A percentile compares a stretch with the other conserved stretches of the same genome.
Evolutionary conservation across 37 sponge, comb jelly and placozoan species (phyloP).

Genomic region (Ianthella basta): DNA sequence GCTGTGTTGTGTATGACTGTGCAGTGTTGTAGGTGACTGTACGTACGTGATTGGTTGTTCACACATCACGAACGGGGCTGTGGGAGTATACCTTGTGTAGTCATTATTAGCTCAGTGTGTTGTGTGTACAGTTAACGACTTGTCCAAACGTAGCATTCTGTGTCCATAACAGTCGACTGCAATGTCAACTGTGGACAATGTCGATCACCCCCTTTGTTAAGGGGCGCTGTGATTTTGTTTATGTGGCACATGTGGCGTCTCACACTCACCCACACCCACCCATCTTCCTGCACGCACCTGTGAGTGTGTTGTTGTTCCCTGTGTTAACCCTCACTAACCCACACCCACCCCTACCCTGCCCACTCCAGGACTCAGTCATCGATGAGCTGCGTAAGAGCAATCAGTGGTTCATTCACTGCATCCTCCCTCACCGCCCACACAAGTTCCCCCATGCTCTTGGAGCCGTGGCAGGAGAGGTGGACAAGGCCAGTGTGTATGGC

Average conservation of each 20-base stretch:
- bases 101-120: neutral
- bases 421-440: conserved; percentile 84
- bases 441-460: conserved; percentile 68
- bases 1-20: neutral
- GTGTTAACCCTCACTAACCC: too few relatives aligned
- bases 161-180: too few relatives aligned
- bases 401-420: conserved; percentile 94
- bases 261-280: neutral
- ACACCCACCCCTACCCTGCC: neutral
- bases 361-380: conserved; percentile 78
- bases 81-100: neutral
- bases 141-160: too few relatives aligned
- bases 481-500: conserved; percentile 33
- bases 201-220: too few relatives aligned
- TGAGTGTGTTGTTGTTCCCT: too few relatives aligned
- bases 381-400: conserved; percentile 77
- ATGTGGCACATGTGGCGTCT: too few relatives aligned
- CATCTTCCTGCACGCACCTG: neutral
- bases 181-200: too few relatives aligned
- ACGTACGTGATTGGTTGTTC: too few relatives aligned
- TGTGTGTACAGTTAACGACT: too few relatives aligned
- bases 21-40: neutral
- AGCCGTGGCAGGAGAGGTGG: conserved; percentile 5
- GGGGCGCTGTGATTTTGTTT: too few relatives aligned
- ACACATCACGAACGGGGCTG: too few relatives aligned